Base-by-base conservation (phyloP, 2,888 invertebrate species). In the Luperina testacea region DNA sequence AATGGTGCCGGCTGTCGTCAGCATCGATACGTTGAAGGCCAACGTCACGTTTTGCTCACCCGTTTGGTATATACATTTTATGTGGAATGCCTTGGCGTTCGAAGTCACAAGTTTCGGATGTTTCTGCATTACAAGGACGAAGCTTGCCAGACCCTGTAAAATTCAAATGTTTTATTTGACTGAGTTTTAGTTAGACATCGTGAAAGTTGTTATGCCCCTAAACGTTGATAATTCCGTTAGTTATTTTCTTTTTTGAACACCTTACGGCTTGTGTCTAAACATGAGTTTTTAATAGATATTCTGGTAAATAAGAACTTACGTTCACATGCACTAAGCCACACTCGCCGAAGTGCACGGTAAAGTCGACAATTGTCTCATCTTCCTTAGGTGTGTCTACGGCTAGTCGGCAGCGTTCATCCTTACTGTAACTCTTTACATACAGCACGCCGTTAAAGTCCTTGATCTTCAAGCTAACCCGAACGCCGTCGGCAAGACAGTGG, bases 41-140 rank as follows among this genome's bases (percentile, higher is more conserved):
- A 99, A 97, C 0, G 98, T 99, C 0, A 99, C 98, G 89, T 98
- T 99, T 94, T 99, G 98, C 94, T 99, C 99, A 82, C 99, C 99
- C 0, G 99, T 99, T 94, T 99, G 98, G 94, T 99, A 99, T 77
- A 99, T 98, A 94, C 99, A 99, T 94, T 99, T 99, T 86, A 99
- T 99, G 95, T 99, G 99, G 97, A 99, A 99, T 2, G 99, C 99
- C 94, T 99, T 99, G 9, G 99, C 99, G 92, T 98, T 98, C 93
- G 98, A 98, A 0, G 99, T 99, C 73, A 99, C 98, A 75, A 99
- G 97, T 97, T 99, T 99, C 0, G 99, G 99, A 97, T 99, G 99
- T 95, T 99, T 99, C 94, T 99, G 99, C 92, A 99, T 98, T 45
- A 99, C 99, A 67, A 99, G 97, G 2, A 99, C 98, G 93, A 99